Conservation (phyloP, 1,140 invertebrate genomes). For the Drosophila sp. region DNA sequence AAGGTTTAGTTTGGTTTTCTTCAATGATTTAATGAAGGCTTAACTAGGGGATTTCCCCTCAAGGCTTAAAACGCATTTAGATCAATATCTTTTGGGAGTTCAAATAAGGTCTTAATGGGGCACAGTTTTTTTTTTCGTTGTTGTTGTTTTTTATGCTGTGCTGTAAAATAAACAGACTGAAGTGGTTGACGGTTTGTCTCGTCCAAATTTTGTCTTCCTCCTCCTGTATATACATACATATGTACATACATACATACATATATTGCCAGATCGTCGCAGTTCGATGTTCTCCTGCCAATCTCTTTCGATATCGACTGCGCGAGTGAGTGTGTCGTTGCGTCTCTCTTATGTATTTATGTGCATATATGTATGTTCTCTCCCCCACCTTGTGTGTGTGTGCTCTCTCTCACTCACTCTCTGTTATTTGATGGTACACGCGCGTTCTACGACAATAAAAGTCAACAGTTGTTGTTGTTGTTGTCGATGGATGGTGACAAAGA, state of each 20-base stretch:
- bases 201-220: not conserved
- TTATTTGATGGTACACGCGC: constrained; percentile 11
- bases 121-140: not conserved
- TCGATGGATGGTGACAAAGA: constrained; percentile 11
- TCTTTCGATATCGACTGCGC: too few relatives aligned
- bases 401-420: not conserved
- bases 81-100: not conserved
- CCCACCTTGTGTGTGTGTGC: not conserved
- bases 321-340: not conserved
- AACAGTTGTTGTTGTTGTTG: not conserved
- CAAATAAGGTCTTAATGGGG: constrained; percentile 9
- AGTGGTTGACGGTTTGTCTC: constrained; percentile 3
- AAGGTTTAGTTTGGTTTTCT: not conserved
- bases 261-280: too few relatives aligned
- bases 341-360: not conserved
- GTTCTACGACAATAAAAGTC: constrained; percentile 13
- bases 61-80: not conserved
- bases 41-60: constrained; percentile 1
- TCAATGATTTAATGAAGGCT: not conserved
- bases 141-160: too few relatives aligned
- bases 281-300: too few relatives aligned
- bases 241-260: too few relatives aligned
- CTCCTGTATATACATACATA: not conserved
- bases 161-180: not conserved
- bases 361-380: not conserved